A percentile compares a stretch with the other conserved stretches of the same genome.
These are phyloP conservation scores for Somateria mollissima DNA, from an alignment of 2,797 vertebrate genomes.

Conservation along the genomic window DNA sequence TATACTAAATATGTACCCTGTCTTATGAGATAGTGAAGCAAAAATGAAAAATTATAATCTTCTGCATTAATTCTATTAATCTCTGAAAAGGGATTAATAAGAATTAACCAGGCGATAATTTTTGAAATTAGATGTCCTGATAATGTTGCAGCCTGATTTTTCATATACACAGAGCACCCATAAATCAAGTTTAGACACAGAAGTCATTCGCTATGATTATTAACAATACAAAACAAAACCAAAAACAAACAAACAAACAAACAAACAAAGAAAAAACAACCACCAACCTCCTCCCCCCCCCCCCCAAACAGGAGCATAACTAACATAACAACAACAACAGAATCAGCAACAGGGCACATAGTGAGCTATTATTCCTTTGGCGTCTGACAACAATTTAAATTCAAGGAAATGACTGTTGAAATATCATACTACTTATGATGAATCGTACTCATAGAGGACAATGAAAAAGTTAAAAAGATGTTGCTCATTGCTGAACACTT, in stretches of 20 bases:
- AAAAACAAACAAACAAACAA: background rate
- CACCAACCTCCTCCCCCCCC: no score
- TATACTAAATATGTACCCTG: background rate
- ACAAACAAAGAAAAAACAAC: background rate
- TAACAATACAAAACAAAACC: background rate
- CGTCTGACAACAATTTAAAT: constrained; percentile 29
- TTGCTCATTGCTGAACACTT: constrained; percentile 56
- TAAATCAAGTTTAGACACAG: background rate
- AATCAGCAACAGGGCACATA: constrained; percentile 26
- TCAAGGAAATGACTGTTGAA: background rate
- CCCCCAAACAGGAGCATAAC: background rate
- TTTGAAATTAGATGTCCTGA: background rate
- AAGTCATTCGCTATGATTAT: background rate
- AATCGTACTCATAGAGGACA: constrained; percentile 30
- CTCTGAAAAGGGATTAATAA: background rate
- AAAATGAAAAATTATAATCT: background rate
- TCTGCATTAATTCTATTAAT: background rate
- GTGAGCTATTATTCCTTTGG: constrained; percentile 57
- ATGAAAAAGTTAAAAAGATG: constrained; percentile 37
- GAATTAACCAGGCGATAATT: background rate
- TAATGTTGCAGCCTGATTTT: constrained; percentile 25
- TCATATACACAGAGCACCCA: constrained; percentile 28
- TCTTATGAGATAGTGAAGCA: background rate
- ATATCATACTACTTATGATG: constrained; percentile 10
- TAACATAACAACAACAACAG: background rate